A percentile compares a stretch with the other conserved stretches of the same genome.
Evolutionary conservation across 2,113 vertebrate genomes (phyloP).

Genomic region (Chloroceryle aenea): DNA sequence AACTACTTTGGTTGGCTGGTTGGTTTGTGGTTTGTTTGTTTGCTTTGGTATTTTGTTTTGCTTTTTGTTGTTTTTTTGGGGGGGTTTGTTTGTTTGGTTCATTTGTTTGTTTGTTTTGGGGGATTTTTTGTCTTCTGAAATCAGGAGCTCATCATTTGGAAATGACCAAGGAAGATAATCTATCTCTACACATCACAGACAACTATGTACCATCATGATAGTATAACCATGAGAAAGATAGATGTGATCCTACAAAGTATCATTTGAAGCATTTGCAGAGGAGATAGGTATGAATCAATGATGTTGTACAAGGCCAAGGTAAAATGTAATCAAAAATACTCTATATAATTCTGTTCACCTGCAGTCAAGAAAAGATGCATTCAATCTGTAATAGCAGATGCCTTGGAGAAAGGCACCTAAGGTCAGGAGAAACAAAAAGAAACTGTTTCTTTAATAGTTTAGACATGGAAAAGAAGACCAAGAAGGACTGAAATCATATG

Average conservation of each 20-base stretch:
- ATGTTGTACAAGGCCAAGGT: not conserved
- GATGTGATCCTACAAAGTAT: not conserved
- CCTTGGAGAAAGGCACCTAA: not conserved
- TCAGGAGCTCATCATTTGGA: not conserved
- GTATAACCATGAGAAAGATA: not conserved
- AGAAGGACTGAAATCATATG: not conserved
- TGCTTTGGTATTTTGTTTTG: no score
- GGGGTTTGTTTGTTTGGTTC: no score
- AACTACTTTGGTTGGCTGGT: not conserved
- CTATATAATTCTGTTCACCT: not conserved
- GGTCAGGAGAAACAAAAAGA: not conserved
- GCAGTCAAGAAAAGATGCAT: not conserved
- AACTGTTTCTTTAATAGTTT: not conserved
- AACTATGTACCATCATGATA: not conserved
- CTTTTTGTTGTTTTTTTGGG: not conserved
- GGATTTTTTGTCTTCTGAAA: not conserved
- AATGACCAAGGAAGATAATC: not conserved
- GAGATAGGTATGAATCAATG: not conserved
- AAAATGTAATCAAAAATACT: not conserved
- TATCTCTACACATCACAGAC: not conserved
- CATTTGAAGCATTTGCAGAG: not conserved
- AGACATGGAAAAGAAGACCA: not conserved
- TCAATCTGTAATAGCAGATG: not conserved
- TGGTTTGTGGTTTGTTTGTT: no score
- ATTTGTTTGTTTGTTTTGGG: not conserved